Conservation (phyloP, 2,797 vertebrate genomes). For the Poeciliopsis infans region DNA sequence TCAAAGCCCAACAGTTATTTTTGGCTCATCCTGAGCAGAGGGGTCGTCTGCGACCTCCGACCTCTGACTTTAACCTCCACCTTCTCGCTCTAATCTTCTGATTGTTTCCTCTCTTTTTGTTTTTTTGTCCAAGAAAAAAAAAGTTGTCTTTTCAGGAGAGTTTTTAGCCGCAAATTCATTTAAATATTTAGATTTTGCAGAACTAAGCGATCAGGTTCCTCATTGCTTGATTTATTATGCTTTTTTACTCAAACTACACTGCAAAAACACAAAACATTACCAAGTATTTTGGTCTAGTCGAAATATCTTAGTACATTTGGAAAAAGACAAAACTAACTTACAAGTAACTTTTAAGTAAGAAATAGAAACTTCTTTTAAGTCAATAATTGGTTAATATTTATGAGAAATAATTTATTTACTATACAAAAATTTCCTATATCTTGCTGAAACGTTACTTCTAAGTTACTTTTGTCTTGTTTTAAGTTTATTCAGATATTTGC, state of each 20-base stretch:
- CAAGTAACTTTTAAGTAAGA: too few relatives aligned
- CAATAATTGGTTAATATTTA: too few relatives aligned
- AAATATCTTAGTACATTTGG: too few relatives aligned
- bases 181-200: background rate
- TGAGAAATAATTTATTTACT: too few relatives aligned
- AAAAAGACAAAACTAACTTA: too few relatives aligned
- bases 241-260: constrained; percentile 7
- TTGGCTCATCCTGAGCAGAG: constrained; percentile 8
- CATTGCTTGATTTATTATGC: background rate
- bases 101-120: background rate
- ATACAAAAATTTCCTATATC: too few relatives aligned
- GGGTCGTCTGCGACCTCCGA: constrained; percentile 7
- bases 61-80: constrained; percentile 28
- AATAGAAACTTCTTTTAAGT: too few relatives aligned
- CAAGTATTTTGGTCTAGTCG: too few relatives aligned
- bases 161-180: background rate
- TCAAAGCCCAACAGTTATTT: constrained; percentile 11
- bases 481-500: too few relatives aligned
- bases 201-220: background rate
- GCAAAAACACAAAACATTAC: too few relatives aligned
- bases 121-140: background rate
- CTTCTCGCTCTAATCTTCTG: background rate
- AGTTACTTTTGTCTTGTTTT: too few relatives aligned
- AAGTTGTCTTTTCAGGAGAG: background rate
- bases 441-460: too few relatives aligned